Evolutionary conservation across 2,113 vertebrate genomes (phyloP).

Genomic region (Corythoichthys haematopterus): DNA sequence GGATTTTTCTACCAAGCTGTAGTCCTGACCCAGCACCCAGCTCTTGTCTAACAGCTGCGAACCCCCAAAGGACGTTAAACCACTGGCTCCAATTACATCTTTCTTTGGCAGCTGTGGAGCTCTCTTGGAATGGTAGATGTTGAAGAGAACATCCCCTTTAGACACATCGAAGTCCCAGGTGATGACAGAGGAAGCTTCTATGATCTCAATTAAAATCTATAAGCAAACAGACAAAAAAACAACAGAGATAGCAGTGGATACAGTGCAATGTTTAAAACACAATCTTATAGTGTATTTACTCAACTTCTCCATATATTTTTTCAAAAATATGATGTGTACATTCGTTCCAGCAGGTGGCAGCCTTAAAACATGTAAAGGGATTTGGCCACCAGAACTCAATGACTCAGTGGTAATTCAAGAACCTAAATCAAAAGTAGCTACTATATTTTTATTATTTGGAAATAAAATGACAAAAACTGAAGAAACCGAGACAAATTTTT

Average conservation of each 20-base stretch:
- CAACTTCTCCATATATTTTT: not conserved
- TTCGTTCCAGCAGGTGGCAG: slow-evolving; percentile 37
- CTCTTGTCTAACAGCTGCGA: slow-evolving; percentile 83
- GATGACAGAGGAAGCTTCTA: slow-evolving; percentile 89
- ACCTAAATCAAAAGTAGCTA: too few relatives aligned
- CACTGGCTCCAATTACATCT: slow-evolving; percentile 80
- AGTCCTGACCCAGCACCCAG: slow-evolving; percentile 89
- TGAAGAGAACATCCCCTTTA: slow-evolving; percentile 91
- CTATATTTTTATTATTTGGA: too few relatives aligned
- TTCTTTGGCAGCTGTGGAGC: slow-evolving; percentile 82
- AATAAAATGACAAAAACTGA: too few relatives aligned
- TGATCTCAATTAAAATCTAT: slow-evolving; percentile 88
- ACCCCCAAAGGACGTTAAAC: slow-evolving; percentile 78
- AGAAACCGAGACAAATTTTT: too few relatives aligned
- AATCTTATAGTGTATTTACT: not conserved
- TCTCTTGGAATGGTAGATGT: slow-evolving; percentile 89
- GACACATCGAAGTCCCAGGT: slow-evolving; percentile 97
- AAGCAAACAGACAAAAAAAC: not conserved
- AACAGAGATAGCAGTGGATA: not conserved
- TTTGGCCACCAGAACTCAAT: not conserved
- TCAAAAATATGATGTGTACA: not conserved
- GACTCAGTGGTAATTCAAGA: not conserved
- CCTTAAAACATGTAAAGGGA: slow-evolving; percentile 18
- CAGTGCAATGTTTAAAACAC: too few relatives aligned
- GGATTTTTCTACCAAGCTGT: slow-evolving; percentile 90